Evolutionary conservation across 2,797 vertebrate species (phyloP).

Genomic region (Gadopsis bispinosus): DNA sequence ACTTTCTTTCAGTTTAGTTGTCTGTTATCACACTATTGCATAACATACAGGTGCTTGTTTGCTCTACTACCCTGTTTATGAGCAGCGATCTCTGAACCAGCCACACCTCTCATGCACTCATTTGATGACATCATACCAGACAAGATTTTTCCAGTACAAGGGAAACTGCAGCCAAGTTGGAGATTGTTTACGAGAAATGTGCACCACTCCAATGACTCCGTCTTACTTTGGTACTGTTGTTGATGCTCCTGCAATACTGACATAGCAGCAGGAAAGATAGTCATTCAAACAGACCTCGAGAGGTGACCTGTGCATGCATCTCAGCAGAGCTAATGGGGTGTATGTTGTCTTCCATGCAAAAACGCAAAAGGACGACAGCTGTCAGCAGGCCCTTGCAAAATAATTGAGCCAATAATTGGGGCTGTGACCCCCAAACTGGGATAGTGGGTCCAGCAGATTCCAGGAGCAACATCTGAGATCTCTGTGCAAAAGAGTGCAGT

Average conservation of each 20-base stretch:
- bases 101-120: constrained; percentile 7
- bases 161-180: background rate
- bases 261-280: constrained; percentile 21
- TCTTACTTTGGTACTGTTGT: background rate
- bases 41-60: constrained; percentile 24
- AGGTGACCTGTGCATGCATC: background rate
- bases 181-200: background rate
- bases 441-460: too few relatives aligned
- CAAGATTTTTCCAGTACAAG: background rate
- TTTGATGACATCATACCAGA: constrained; percentile 14
- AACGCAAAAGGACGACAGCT: background rate
- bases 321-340: background rate
- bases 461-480: too few relatives aligned
- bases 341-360: background rate
- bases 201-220: background rate
- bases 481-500: too few relatives aligned
- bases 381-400: background rate
- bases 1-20: background rate
- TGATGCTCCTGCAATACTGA: constrained; percentile 1
- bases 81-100: constrained; percentile 25
- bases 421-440: too few relatives aligned
- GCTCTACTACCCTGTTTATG: constrained; percentile 42
- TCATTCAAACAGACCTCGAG: background rate
- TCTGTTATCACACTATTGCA: constrained; percentile 29
- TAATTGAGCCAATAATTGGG: background rate